Conservation (phyloP, 2,113 vertebrate species). For the Eurystomus gularis region DNA sequence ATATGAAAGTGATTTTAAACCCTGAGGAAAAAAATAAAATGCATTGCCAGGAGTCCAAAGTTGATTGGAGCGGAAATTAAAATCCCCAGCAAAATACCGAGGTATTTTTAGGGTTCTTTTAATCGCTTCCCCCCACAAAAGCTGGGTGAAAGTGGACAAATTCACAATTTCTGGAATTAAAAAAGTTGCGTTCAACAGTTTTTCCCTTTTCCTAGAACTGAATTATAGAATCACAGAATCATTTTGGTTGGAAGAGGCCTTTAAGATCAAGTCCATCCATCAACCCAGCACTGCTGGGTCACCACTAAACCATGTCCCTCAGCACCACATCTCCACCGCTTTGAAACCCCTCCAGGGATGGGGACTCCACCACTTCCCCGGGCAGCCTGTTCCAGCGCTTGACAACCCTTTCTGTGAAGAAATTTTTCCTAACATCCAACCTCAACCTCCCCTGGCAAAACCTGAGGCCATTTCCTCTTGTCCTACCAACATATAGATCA, state of each 20-base stretch:
- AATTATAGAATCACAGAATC: not conserved
- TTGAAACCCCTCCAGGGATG: not conserved
- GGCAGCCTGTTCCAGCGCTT: not conserved
- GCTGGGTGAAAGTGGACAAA: not conserved
- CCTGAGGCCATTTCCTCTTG: too few relatives aligned
- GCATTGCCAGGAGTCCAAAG: not conserved
- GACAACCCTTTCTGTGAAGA: too few relatives aligned
- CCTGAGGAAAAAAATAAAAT: not conserved
- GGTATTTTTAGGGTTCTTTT: not conserved
- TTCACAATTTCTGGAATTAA: not conserved
- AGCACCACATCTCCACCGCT: not conserved
- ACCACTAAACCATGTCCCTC: not conserved
- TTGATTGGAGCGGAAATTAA: not conserved
- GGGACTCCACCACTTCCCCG: not conserved
- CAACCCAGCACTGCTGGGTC: not conserved
- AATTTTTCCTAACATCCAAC: too few relatives aligned
- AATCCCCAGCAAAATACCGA: not conserved
- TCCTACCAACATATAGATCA: not conserved
- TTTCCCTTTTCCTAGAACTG: not conserved
- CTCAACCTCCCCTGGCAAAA: too few relatives aligned
- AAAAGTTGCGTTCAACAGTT: not conserved
- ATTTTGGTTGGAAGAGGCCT: not conserved
- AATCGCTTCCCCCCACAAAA: accelerated
- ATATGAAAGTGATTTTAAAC: not conserved
- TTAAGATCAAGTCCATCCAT: not conserved